Conservation (phyloP, 2,797 vertebrate species). For the Myripristis murdjan region DNA sequence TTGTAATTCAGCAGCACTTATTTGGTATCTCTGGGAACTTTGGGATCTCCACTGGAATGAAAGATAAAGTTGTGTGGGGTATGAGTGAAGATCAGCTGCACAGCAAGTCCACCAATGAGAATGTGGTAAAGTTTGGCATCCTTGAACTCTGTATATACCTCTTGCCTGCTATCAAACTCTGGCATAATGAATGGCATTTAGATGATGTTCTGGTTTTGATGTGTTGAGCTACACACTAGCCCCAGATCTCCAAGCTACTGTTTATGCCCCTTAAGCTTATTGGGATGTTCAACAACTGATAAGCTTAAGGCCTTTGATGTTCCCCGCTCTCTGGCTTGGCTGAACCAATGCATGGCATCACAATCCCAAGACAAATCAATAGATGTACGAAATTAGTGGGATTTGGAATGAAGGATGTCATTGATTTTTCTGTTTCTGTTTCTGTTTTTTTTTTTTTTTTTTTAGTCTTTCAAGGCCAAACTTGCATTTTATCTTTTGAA, state of each 20-base stretch:
- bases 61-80: too few relatives aligned
- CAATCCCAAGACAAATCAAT: slow-evolving; percentile 54
- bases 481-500: too few relatives aligned
- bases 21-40: too few relatives aligned
- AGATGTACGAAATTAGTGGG: too few relatives aligned
- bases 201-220: slow-evolving; percentile 12
- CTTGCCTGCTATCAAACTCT: slow-evolving; percentile 12
- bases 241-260: slow-evolving; percentile 22
- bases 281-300: slow-evolving; percentile 44
- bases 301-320: slow-evolving; percentile 66
- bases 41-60: too few relatives aligned
- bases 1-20: too few relatives aligned
- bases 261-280: slow-evolving; percentile 36
- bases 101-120: too few relatives aligned
- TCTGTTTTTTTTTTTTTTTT: not conserved
- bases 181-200: slow-evolving; percentile 29
- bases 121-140: not conserved
- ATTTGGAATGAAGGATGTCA: too few relatives aligned
- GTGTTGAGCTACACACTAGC: slow-evolving; percentile 19
- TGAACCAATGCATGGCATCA: slow-evolving; percentile 52
- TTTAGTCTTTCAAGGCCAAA: too few relatives aligned
- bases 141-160: not conserved
- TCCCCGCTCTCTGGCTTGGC: slow-evolving; percentile 20
- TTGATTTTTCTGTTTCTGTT: not conserved
- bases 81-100: too few relatives aligned